These are phyloP conservation scores for Polypterus bichir DNA, from an alignment of 2,113 vertebrate species.

Conservation along the genomic window DNA sequence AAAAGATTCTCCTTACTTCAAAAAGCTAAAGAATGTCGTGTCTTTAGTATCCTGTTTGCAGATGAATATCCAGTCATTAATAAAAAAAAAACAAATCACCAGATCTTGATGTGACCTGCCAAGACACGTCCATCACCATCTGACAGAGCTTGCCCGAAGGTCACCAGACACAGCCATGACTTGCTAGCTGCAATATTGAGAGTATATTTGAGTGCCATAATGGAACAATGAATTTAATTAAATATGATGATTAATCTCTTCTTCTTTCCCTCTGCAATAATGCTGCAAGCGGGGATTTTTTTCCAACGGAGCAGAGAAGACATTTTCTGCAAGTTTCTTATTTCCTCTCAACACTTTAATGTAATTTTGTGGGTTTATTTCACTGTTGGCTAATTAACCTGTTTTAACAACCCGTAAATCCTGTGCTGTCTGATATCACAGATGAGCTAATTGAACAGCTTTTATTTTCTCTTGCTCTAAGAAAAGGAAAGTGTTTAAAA, in stretches of 20 bases:
- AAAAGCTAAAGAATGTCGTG: too few species aligned
- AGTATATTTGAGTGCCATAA: slow-evolving; percentile 10
- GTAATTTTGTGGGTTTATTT: slow-evolving; percentile 12
- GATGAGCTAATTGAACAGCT: slow-evolving; percentile 14
- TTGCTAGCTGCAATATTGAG: slow-evolving; percentile 1
- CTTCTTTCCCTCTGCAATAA: slow-evolving; percentile 14
- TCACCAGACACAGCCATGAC: slow-evolving; percentile 12
- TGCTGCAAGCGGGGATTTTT: too few species aligned
- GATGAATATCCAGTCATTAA: too few species aligned
- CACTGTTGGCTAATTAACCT: slow-evolving; percentile 24
- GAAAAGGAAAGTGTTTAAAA: too few species aligned
- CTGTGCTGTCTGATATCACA: slow-evolving; percentile 13
- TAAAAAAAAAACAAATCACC: too few species aligned
- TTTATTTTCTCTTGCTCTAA: slow-evolving; percentile 9
- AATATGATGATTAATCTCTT: slow-evolving; percentile 25
- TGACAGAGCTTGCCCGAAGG: slow-evolving; percentile 10
- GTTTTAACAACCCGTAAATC: slow-evolving; percentile 23
- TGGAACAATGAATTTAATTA: slow-evolving; percentile 30
- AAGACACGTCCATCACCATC: slow-evolving; percentile 12
- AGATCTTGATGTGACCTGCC: too few species aligned
- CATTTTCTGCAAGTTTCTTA: slow-evolving; percentile 7
- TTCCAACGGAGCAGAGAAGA: too few species aligned
- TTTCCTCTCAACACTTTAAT: not conserved
- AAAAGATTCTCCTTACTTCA: too few species aligned
- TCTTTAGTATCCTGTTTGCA: too few species aligned